These are phyloP conservation scores for Hipposideros armiger DNA, from an alignment of 2,113 vertebrate species.

Conservation along the genomic window DNA sequence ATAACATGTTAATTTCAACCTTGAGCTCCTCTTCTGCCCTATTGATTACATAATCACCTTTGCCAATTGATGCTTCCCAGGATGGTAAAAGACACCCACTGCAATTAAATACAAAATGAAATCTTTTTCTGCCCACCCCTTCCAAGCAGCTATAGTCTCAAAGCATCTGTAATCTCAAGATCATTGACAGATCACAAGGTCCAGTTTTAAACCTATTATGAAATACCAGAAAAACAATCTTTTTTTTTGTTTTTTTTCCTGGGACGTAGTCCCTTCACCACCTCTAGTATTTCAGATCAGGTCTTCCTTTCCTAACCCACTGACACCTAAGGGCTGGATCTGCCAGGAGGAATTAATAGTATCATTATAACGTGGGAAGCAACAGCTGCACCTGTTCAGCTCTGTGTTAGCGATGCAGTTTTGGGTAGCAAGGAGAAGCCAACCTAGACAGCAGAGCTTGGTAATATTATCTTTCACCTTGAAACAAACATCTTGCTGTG, in stretches of 20 bases:
- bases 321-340: constrained; percentile 32
- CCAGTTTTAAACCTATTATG: constrained; percentile 29
- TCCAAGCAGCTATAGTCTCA: not conserved
- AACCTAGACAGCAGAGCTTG: not conserved
- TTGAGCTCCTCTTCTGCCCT: constrained; percentile 62
- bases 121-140: not conserved
- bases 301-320: constrained; percentile 17
- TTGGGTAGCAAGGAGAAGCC: not conserved
- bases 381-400: constrained; percentile 42
- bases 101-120: constrained; percentile 73
- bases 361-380: constrained; percentile 13
- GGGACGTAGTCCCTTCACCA: not conserved
- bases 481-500: constrained; percentile 38
- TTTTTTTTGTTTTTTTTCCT: not conserved
- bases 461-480: constrained; percentile 40
- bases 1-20: constrained; percentile 74
- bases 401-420: not conserved
- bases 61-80: constrained; percentile 56
- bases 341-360: constrained; percentile 61
- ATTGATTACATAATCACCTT: constrained; percentile 79
- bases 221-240: not conserved
- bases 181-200: not conserved
- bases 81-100: constrained; percentile 58
- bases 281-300: not conserved
- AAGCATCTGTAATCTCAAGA: constrained; percentile 39